A percentile compares a stretch with the other conserved stretches of the same genome.
phyloP scores from a whole-genome alignment of 2,888 invertebrate species.

The Craniophora ligustri region DNA sequence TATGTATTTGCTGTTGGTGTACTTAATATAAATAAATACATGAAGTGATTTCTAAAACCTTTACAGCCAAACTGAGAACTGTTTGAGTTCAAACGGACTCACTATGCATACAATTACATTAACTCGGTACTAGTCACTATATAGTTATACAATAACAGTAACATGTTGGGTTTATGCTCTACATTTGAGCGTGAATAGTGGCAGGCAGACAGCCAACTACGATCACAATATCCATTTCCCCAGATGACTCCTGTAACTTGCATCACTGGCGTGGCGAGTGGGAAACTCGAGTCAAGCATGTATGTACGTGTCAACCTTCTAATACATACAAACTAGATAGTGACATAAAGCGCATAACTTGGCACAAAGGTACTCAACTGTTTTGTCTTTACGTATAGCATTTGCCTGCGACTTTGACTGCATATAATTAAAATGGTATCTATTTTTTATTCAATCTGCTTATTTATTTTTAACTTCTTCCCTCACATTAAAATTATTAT shows the following conservation, averaged over 20 bases:
- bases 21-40: too few species aligned
- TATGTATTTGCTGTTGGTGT: too few species aligned
- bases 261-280: conserved; percentile 31
- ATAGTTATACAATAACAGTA: conserved; percentile 34
- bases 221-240: conserved; percentile 50
- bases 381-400: too few species aligned
- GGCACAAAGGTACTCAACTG: too few species aligned
- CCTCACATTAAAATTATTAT: too few species aligned
- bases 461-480: too few species aligned
- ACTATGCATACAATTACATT: conserved; percentile 1
- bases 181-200: conserved; percentile 41
- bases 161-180: conserved; percentile 49
- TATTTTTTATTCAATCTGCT: too few species aligned
- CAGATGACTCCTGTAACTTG: conserved; percentile 42
- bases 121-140: conserved; percentile 11
- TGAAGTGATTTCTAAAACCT: too few species aligned
- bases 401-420: too few species aligned
- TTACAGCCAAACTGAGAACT: too few species aligned
- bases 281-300: conserved; percentile 22
- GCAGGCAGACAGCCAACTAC: conserved; percentile 40
- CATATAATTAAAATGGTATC: too few species aligned
- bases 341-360: too few species aligned
- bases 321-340: conserved; percentile 16
- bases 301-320: conserved; percentile 13
- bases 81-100: conserved; percentile 18